A percentile compares a stretch with the other conserved stretches of the same genome.
These are phyloP conservation scores for Pandemis heparana DNA, from an alignment of 2,888 invertebrate species.

Conservation along the genomic window DNA sequence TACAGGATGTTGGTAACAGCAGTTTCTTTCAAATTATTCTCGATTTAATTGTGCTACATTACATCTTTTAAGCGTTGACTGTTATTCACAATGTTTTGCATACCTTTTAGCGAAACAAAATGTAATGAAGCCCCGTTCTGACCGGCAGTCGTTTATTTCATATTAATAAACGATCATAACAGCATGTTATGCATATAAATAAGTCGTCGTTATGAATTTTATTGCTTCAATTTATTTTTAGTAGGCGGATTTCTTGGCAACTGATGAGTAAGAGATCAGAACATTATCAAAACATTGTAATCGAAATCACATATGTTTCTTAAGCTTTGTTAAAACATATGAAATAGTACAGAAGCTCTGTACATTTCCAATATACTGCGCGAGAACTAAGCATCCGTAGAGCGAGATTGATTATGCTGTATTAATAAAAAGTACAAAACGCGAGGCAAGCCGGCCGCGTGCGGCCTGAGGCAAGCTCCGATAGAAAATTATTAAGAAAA, in stretches of 20 bases:
- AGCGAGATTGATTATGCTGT: slow-evolving; percentile 79
- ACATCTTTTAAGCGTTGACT: slow-evolving; percentile 29
- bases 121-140: slow-evolving; percentile 3
- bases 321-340: neutral
- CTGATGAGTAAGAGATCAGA: neutral
- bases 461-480: slow-evolving; percentile 70
- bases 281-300: neutral
- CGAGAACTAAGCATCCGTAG: slow-evolving; percentile 65
- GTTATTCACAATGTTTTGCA: slow-evolving; percentile 5
- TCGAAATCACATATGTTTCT: neutral
- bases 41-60: slow-evolving; percentile 36
- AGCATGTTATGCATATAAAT: slow-evolving; percentile 17
- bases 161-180: slow-evolving; percentile 23
- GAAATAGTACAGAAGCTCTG: slow-evolving; percentile 36
- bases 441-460: slow-evolving; percentile 64
- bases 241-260: neutral
- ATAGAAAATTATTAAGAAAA: slow-evolving; percentile 86
- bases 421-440: slow-evolving; percentile 77
- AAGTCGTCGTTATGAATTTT: slow-evolving; percentile 2
- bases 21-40: slow-evolving; percentile 20
- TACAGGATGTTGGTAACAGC: slow-evolving; percentile 43
- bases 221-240: slow-evolving; percentile 12
- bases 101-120: slow-evolving; percentile 21
- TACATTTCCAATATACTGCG: slow-evolving; percentile 46
- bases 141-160: slow-evolving; percentile 16